Base-by-base conservation (phyloP, 2,113 vertebrate genomes). In the Mobula hypostoma region DNA sequence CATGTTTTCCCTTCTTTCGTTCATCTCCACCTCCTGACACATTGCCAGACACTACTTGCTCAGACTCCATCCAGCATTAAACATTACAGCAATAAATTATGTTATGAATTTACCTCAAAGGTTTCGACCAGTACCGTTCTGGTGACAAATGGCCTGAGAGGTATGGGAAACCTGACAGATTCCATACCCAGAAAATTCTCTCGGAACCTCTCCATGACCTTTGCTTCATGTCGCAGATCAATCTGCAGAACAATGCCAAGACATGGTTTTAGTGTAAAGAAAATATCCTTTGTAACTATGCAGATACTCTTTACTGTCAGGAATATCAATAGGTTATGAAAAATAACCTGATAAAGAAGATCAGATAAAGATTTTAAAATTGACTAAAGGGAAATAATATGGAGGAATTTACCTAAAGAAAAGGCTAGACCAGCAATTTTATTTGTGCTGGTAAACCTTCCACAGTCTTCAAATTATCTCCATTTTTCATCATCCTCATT, bases 111-210 rank as follows among this genome's bases (percentile, higher is more conserved):
- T 95, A 98, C 99, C 96, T 99, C 98, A 87, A 98, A 99, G 0
- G 98, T 99, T 95, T 99, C 98, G 94, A 99, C 98, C 93, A 99
- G 95, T 94, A 99, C 96, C 8, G 97, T 97, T 94, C 97, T 97
- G 0, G 98, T 98, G 94, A 99, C 97, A 92, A 99, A 97, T 29
- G 98, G 98, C 24, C 95, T 95, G 63, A 99, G 96, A 0, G 98
- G 98, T n/a, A 97, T 97, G 11, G 99, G 98, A 95, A 99, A 99
- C 95, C 95, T 98, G 94, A 99, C 98, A 29, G 97, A 98, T n/a
- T 97, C 96, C 1, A 98, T 96, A 19, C 97, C 95, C 9, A 96
- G 96, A 95, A 99, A 99, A 95, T 99, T 99, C 0, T 96, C 96
- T 27, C 96, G 97, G 96, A 99, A 99, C 72, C 95, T 97, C 79